Evolutionary conservation across 1,140 invertebrate genomes (phyloP).

Genomic region (Oedothorax gibbosus): DNA sequence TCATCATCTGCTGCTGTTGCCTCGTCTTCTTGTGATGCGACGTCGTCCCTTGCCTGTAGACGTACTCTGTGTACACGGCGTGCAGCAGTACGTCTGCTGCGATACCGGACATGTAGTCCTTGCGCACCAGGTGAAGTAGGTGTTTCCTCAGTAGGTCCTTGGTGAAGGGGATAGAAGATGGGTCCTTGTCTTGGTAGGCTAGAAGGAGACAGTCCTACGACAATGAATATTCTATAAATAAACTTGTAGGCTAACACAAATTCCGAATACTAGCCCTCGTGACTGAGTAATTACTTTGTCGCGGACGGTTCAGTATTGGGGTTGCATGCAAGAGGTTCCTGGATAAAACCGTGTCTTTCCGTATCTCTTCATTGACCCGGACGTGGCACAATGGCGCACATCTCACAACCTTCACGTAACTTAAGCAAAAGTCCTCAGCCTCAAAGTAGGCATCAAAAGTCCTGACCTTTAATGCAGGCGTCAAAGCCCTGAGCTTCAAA

Average conservation of each 20-base stretch:
- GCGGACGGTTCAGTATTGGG: too few species aligned
- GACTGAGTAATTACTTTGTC: too few species aligned
- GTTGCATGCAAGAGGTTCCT: too few species aligned
- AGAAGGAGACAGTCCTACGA: conserved; percentile 45
- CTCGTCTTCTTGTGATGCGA: conserved; percentile 26
- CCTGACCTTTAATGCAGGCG: too few species aligned
- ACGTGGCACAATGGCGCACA: too few species aligned
- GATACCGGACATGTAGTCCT: conserved; percentile 33
- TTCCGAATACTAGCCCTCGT: too few species aligned
- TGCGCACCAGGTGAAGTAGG: conserved; percentile 49
- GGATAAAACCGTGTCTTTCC: too few species aligned
- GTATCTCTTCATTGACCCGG: too few species aligned
- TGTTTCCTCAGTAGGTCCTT: conserved; percentile 48
- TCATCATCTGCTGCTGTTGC: conserved; percentile 35
- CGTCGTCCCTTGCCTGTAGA: conserved; percentile 35
- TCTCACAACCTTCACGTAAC: too few species aligned
- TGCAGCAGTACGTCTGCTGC: conserved; percentile 43
- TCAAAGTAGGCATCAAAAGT: too few species aligned
- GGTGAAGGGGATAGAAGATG: conserved; percentile 39
- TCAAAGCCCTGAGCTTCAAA: too few species aligned
- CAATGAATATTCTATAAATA: conserved; percentile 48
- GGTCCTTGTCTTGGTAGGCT: conserved; percentile 59
- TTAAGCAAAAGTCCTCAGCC: too few species aligned
- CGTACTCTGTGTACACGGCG: conserved; percentile 56
- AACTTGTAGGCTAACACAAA: neutral